A percentile compares a stretch with the other conserved stretches of the same genome.
Conservation (phyloP, 2,113 vertebrate genomes). For the Petrocephalus zakoni region DNA sequence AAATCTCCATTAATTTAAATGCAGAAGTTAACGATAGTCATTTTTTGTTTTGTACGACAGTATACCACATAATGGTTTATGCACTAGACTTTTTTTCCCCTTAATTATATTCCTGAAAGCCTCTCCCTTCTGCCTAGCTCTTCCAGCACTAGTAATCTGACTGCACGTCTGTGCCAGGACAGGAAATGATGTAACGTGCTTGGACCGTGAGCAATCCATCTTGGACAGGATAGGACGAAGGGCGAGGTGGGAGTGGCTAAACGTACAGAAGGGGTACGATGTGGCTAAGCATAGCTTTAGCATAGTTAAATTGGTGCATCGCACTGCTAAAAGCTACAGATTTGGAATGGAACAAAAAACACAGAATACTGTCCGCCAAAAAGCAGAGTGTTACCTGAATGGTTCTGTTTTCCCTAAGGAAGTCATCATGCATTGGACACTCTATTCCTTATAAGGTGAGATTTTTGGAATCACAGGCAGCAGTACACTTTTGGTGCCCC, state of each 20-base stretch:
- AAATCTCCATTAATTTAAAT: not conserved
- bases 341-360: not conserved
- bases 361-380: not conserved
- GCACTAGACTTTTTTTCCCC: not conserved
- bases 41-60: not conserved
- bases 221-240: slow-evolving; percentile 35
- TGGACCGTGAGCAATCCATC: slow-evolving; percentile 34
- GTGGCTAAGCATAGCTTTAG: not conserved
- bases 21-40: not conserved
- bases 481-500: not conserved
- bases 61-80: not conserved
- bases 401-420: not conserved
- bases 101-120: not conserved
- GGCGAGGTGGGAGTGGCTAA: not conserved
- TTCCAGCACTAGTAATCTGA: not conserved
- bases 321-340: not conserved
- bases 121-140: not conserved
- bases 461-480: not conserved
- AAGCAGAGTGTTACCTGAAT: not conserved
- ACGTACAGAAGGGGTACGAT: not conserved
- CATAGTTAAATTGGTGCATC: not conserved
- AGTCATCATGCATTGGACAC: not conserved
- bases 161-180: slow-evolving; percentile 19
- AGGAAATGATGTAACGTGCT: slow-evolving; percentile 52
- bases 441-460: not conserved